Percentiles rank a stretch among this genome's conserved stretches.
These are phyloP conservation scores for Toxostoma redivivum DNA, from an alignment of 2,113 vertebrate genomes.

Conservation along the genomic window DNA sequence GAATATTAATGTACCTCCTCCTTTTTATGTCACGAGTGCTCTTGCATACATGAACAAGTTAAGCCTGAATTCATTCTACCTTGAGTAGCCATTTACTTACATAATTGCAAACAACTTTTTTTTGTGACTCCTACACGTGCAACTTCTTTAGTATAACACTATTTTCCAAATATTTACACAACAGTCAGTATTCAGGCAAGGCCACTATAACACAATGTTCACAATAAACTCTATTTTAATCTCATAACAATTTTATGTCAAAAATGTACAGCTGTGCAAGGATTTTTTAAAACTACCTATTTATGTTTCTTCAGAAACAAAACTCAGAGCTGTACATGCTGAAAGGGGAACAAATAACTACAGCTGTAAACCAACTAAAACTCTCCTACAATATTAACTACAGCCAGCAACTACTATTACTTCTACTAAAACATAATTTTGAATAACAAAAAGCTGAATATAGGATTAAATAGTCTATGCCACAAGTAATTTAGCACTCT, in stretches of 20 bases:
- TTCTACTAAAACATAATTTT: neutral
- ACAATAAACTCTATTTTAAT: neutral
- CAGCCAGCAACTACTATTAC: neutral
- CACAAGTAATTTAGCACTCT: neutral
- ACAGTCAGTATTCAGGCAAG: neutral
- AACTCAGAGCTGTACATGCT: neutral
- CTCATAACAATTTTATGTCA: neutral
- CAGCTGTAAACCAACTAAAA: neutral
- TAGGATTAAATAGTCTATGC: neutral
- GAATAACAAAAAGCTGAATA: neutral
- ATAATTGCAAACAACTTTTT: neutral
- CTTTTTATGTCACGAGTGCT: rapidly evolving
- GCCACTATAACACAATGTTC: neutral
- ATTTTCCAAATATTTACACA: neutral
- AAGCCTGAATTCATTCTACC: neutral
- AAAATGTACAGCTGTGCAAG: neutral
- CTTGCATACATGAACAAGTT: neutral
- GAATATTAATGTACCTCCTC: neutral
- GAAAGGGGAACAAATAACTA: neutral
- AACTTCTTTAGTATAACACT: neutral
- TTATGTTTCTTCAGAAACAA: neutral
- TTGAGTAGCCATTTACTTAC: neutral
- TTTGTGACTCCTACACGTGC: neutral
- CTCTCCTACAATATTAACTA: neutral
- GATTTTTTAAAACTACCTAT: neutral